Evolutionary conservation across 2,888 invertebrate species (phyloP), one percentile per base, ranked within the genome.

Genomic region (Elmis aenea): DNA sequence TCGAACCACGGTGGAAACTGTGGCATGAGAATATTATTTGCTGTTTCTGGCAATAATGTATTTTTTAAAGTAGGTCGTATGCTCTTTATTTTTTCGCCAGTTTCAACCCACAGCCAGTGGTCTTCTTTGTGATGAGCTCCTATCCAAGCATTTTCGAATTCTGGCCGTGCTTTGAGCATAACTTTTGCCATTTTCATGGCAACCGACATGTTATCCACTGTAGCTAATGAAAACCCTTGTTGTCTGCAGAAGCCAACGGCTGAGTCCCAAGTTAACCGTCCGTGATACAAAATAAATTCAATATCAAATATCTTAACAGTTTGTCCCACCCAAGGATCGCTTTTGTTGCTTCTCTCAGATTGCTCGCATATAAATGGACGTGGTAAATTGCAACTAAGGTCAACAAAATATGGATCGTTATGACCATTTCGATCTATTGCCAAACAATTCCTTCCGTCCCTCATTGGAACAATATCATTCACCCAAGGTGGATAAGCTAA

Each of bases 341-440:
- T 6, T 18, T 30, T 14, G 8, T 13, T 21, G 0, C 11, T 10
- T 15, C 11, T 33, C 10, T n/a, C n/a, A 5, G 12, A 25, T 21
- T 30, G 29, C 14, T 36, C 30, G 10, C 36, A 36, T 1, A 67
- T 69, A 23, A 74, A 75, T 0, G 73, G 65, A 23, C 74, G 53
- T 15, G 70, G 66, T n/a, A 74, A 43, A 1, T 62, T 51, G 40
- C 75, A 75, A 0, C 72, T 70, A n/a, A 75, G 59, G 51, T 75
- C 73, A 0, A 75, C 48, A 39, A 75, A 75, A n/a, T 73, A 71
- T 0, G 74, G 74, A 11, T 57, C 62, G 53, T 73, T 71, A 48
- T 75, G 74, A 22, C 58, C 57, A 0, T 70, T 69, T 5, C 74
- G 45, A 47, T 73, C 73, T 14, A 75, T 36, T 0, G 72, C 74